Base-by-base conservation (phyloP, 2,797 vertebrate species). In the Cyprinodon diabolis region DNA sequence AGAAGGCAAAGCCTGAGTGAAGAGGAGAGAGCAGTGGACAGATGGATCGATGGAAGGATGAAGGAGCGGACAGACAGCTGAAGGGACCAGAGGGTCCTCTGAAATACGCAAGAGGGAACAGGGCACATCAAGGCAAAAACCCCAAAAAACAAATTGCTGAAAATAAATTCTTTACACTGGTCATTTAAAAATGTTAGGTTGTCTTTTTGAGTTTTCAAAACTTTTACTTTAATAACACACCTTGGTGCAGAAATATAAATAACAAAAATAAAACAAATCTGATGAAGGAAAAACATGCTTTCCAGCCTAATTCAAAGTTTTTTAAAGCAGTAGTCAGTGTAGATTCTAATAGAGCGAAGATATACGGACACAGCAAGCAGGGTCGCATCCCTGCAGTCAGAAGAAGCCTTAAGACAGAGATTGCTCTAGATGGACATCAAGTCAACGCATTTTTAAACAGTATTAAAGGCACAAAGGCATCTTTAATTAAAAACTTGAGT, bases 1-100 rank as follows among this genome's bases (percentile, higher is more conserved):
- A 87, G 86, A 80, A 92, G 87, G 75, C 43, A 82, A 89, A 68
- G 76, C 67, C 80, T 66, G 74, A 88, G 81, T 75, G 73, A 75
- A 81, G 87, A 81, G 90, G 86, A 76, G 68, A 74, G 71, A 84
- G 69, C 10, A 40, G 58, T 57, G 80, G 65, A 76, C 58, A 65
- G 72, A 74, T 75, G 69, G 70, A 77, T 75, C 2, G 37, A 78
- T 54, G 78, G 49, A 80, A 65, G 67, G 72, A 81, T 68, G 75
- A 62, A 79, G 72, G 71, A 74, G 30, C 30, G 63, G 56, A 80
- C 63, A 67, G 56, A 80, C 48, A 68, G 43, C 81, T 70, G 47
- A 72, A 72, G 69, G 79, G 55, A 84, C 45, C 56, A 74, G 19
- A 80, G 68, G 68, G 52, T 65, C 70, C 76, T 80, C 35, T 72